Evolutionary conservation across 92 coral and sea anemone genomes (phyloP).

Genomic region (Bergia sp.): DNA sequence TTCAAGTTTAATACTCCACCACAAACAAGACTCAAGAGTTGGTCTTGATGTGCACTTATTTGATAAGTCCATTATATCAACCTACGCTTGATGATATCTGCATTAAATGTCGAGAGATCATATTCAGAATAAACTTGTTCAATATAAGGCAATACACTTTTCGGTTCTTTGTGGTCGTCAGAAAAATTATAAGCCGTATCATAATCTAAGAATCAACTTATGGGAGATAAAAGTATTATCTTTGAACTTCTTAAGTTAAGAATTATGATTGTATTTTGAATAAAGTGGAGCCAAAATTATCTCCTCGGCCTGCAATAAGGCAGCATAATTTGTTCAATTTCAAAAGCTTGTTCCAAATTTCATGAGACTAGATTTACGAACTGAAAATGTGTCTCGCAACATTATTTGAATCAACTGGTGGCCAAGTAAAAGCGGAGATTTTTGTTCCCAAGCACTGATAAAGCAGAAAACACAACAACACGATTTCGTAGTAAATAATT

Average conservation of each 20-base stretch:
- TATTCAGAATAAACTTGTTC: too few species aligned
- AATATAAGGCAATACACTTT: too few species aligned
- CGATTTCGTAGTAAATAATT: neutral
- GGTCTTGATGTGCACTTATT: too few species aligned
- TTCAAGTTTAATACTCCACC: too few species aligned
- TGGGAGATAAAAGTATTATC: neutral
- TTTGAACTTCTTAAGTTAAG: neutral
- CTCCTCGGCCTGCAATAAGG: neutral
- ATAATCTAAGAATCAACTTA: neutral
- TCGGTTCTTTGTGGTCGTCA: too few species aligned
- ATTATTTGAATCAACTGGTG: too few species aligned
- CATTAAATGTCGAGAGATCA: too few species aligned
- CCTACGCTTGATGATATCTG: too few species aligned
- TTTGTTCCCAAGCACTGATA: neutral
- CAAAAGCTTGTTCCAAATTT: neutral
- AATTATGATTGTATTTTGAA: neutral
- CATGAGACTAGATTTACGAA: neutral
- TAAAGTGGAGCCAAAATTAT: neutral
- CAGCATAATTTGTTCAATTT: neutral
- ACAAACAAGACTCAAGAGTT: too few species aligned
- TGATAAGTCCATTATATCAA: too few species aligned
- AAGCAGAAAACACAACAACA: neutral
- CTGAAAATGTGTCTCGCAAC: neutral
- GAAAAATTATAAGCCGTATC: neutral
- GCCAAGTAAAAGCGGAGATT: neutral